These are phyloP conservation scores for Hemaris fuciformis DNA, from an alignment of 2,888 invertebrate species.

Conservation along the genomic window DNA sequence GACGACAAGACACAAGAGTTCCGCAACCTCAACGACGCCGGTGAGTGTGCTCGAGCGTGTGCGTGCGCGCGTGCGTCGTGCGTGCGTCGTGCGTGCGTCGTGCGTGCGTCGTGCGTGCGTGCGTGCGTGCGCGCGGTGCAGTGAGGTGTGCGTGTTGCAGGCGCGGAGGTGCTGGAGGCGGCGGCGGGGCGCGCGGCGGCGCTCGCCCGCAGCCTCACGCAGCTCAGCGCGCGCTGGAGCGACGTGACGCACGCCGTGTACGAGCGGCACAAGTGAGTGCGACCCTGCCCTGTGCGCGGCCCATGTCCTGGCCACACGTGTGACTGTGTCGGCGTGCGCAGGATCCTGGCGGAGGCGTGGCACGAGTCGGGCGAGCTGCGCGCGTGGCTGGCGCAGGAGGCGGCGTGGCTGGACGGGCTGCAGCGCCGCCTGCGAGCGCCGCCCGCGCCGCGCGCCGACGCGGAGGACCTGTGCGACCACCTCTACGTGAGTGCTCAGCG, in stretches of 20 bases:
- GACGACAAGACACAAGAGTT: constrained; percentile 85
- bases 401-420: constrained; percentile 89
- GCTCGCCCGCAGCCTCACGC: constrained; percentile 84
- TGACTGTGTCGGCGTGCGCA: constrained; percentile 27
- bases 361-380: constrained; percentile 89
- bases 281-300: background rate
- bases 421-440: constrained; percentile 89
- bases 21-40: constrained; percentile 85
- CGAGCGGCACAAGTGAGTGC: constrained; percentile 81
- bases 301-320: constrained; percentile 59
- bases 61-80: background rate
- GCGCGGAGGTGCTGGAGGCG: constrained; percentile 82
- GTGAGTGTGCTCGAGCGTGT: constrained; percentile 35
- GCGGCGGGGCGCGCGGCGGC: constrained; percentile 75
- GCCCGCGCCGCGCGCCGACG: constrained; percentile 89
- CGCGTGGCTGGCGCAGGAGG: constrained; percentile 88
- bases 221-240: constrained; percentile 87
- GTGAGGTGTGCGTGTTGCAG: constrained; percentile 53
- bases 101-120: no score
- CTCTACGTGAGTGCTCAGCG: constrained; percentile 81
- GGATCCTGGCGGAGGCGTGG: constrained; percentile 86
- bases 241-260: constrained; percentile 86
- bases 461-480: constrained; percentile 95
- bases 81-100: constrained; percentile 34
- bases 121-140: background rate